Evolutionary conservation across 2,888 invertebrate genomes (phyloP).

Genomic region (Eupithecia subumbrata): DNA sequence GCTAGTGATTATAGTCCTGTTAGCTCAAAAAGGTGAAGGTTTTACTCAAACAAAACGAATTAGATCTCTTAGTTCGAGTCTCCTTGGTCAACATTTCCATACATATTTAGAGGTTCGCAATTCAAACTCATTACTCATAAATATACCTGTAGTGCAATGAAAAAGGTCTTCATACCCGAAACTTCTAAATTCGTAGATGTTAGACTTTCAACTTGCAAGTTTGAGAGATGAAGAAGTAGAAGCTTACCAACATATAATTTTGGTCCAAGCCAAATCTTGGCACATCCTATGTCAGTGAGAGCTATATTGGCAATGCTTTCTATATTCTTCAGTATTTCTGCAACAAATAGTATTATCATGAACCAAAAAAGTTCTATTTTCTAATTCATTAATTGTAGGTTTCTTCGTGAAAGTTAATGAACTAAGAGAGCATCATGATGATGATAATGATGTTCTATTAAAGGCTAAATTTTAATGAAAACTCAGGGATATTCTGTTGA

Average conservation of each 20-base stretch:
- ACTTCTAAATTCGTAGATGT: too few relatives aligned
- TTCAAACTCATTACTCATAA: too few relatives aligned
- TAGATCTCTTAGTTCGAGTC: too few relatives aligned
- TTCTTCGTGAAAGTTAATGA: too few relatives aligned
- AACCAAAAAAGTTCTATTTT: background rate
- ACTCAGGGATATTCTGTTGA: background rate
- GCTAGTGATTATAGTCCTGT: too few relatives aligned
- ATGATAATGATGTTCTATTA: background rate
- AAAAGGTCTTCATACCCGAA: too few relatives aligned
- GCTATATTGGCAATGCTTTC: slow-evolving; percentile 60
- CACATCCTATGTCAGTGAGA: slow-evolving; percentile 57
- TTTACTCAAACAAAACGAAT: too few relatives aligned
- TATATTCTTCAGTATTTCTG: slow-evolving; percentile 70
- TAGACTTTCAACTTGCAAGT: background rate
- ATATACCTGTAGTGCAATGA: too few relatives aligned
- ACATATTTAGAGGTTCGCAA: too few relatives aligned
- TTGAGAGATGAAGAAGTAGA: background rate
- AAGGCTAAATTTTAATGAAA: background rate
- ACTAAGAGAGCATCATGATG: background rate
- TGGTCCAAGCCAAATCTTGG: slow-evolving; percentile 72
- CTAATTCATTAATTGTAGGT: too few relatives aligned
- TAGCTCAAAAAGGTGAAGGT: too few relatives aligned
- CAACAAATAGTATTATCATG: slow-evolving; percentile 38
- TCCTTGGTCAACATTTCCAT: too few relatives aligned
- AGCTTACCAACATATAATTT: slow-evolving; percentile 71